Conservation (phyloP, 1,140 invertebrate genomes). For the Aporrectodea caliginosa region DNA sequence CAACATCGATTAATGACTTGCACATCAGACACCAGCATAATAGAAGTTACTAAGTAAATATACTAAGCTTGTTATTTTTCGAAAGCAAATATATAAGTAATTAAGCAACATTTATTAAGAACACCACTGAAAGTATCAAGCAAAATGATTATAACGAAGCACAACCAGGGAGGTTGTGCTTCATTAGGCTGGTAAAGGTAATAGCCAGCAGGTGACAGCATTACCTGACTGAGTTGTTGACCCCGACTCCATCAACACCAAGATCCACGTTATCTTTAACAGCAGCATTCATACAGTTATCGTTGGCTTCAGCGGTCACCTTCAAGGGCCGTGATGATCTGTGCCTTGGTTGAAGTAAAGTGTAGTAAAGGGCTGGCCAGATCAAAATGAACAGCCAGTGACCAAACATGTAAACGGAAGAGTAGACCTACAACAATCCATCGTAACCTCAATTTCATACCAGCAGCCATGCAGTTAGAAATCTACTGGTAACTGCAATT, state of each 20-base stretch:
- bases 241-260: neutral
- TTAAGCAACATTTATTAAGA: no score
- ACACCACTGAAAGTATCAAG: no score
- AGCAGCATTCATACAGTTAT: neutral
- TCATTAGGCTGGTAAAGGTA: neutral
- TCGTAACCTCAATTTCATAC: neutral
- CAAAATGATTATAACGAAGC: no score
- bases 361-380: conserved; percentile 19
- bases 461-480: neutral
- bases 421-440: conserved; percentile 60
- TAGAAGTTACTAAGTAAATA: no score
- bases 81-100: no score
- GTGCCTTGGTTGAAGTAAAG: neutral
- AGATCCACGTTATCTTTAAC: neutral
- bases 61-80: no score
- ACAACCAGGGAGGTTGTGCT: neutral
- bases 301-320: neutral
- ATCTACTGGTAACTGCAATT: neutral
- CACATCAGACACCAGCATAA: no score
- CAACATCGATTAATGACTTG: no score
- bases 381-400: conserved; percentile 35
- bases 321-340: neutral
- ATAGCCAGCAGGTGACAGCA: neutral
- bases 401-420: conserved; percentile 63
- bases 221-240: neutral